Conservation (phyloP, 2,113 vertebrate species). For the Australoheros scitulus region DNA sequence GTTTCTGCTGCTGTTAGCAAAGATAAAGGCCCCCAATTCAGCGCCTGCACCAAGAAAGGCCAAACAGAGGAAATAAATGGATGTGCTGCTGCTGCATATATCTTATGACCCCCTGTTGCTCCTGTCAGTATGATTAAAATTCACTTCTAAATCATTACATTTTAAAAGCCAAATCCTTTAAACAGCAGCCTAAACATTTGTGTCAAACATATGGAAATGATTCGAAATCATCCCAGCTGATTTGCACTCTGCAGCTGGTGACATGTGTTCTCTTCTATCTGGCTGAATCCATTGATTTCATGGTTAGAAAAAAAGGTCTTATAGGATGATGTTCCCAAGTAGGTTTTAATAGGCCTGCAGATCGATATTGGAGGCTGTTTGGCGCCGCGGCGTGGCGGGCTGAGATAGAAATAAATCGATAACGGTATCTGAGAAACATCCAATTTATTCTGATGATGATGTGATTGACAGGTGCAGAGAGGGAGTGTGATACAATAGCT, state of each 20-base stretch:
- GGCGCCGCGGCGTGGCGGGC: constrained; percentile 89
- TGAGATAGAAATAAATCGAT: constrained; percentile 96
- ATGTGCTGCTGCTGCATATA: not conserved
- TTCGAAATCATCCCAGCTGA: not conserved
- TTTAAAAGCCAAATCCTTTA: not conserved
- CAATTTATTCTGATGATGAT: constrained; percentile 96
- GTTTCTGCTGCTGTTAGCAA: constrained; percentile 11
- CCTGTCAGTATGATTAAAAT: not conserved
- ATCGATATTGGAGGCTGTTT: constrained; percentile 93
- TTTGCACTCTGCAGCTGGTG: constrained; percentile 72
- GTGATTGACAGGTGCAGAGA: constrained; percentile 85
- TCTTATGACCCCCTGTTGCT: not conserved
- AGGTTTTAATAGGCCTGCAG: constrained; percentile 90
- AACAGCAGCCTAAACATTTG: not conserved
- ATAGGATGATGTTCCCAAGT: constrained; percentile 89
- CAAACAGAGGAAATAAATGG: not conserved
- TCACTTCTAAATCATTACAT: not conserved
- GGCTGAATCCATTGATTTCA: constrained; percentile 94
- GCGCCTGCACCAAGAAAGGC: constrained; percentile 3
- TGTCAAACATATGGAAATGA: not conserved
- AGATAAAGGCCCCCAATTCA: constrained; percentile 18
- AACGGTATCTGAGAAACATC: constrained; percentile 92
- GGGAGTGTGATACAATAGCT: not conserved
- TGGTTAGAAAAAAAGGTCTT: constrained; percentile 81
- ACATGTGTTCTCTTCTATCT: constrained; percentile 87